Conservation (phyloP, 2,113 vertebrate genomes). For the Centropus bengalensis region DNA sequence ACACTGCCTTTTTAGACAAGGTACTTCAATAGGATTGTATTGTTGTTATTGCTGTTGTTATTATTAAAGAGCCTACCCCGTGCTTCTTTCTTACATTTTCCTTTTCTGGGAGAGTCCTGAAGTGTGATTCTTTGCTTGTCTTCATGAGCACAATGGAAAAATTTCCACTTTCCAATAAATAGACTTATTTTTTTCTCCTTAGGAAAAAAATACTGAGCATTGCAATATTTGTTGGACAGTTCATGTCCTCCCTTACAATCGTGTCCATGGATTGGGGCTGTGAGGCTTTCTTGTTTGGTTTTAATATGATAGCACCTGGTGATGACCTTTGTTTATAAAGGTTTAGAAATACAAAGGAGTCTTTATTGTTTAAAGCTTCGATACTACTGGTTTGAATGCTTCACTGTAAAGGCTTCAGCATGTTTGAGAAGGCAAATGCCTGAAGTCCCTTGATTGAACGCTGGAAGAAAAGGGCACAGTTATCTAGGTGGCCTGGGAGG, state of each 20-base stretch:
- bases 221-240: constrained; percentile 45
- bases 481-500: constrained; percentile 24
- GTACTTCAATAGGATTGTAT: constrained; percentile 6
- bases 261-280: constrained; percentile 12
- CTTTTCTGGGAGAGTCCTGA: neutral
- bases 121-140: neutral
- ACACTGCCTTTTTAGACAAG: constrained; percentile 36
- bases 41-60: neutral
- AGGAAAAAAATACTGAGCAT: constrained; percentile 8
- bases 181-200: neutral
- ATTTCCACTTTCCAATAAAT: constrained; percentile 81
- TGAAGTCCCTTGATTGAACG: constrained; percentile 60
- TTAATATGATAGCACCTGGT: constrained; percentile 49
- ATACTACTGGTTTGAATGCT: constrained; percentile 52
- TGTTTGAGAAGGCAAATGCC: constrained; percentile 65
- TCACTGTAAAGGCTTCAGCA: constrained; percentile 50
- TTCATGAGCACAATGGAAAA: constrained; percentile 20
- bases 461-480: constrained; percentile 27
- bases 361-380: constrained; percentile 68
- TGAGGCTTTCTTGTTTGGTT: neutral
- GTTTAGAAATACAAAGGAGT: constrained; percentile 61
- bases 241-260: constrained; percentile 68
- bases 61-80: neutral
- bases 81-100: neutral
- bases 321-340: constrained; percentile 39